These are phyloP conservation scores for Lithophane socia DNA, from an alignment of 2,888 invertebrate genomes.

Conservation along the genomic window DNA sequence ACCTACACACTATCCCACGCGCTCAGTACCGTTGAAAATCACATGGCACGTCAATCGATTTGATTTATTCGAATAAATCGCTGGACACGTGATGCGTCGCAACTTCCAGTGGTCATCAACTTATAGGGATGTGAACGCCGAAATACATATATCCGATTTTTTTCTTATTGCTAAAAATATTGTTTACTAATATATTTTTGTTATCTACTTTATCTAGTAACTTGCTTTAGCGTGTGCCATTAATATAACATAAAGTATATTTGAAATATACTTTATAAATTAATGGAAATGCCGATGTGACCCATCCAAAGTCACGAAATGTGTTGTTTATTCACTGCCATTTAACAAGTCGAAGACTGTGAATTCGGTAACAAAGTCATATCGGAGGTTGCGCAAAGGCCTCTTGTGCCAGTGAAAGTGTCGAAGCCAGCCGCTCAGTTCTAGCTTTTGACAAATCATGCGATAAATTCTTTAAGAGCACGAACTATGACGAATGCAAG, in stretches of 20 bases:
- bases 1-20: conserved; percentile 60
- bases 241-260: neutral
- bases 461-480: conserved; percentile 57
- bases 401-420: conserved; percentile 75
- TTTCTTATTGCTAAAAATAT: neutral
- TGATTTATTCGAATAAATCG: conserved; percentile 43
- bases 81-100: conserved; percentile 19
- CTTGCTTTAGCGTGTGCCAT: neutral
- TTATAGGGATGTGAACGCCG: conserved; percentile 20
- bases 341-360: conserved; percentile 62
- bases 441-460: conserved; percentile 69
- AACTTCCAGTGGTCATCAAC: conserved; percentile 20
- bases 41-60: conserved; percentile 55
- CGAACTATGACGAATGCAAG: conserved; percentile 51
- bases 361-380: conserved; percentile 72
- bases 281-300: conserved; percentile 2
- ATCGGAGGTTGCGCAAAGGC: conserved; percentile 74
- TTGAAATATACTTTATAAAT: conserved; percentile 3
- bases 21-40: conserved; percentile 63
- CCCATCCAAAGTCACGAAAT: conserved; percentile 40
- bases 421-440: conserved; percentile 56
- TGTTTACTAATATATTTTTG: neutral
- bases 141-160: neutral
- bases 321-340: conserved; percentile 40
- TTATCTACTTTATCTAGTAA: conserved; percentile 1